phyloP scores from a whole-genome alignment of 2,888 invertebrate genomes.

The Cloeon dipterum region DNA sequence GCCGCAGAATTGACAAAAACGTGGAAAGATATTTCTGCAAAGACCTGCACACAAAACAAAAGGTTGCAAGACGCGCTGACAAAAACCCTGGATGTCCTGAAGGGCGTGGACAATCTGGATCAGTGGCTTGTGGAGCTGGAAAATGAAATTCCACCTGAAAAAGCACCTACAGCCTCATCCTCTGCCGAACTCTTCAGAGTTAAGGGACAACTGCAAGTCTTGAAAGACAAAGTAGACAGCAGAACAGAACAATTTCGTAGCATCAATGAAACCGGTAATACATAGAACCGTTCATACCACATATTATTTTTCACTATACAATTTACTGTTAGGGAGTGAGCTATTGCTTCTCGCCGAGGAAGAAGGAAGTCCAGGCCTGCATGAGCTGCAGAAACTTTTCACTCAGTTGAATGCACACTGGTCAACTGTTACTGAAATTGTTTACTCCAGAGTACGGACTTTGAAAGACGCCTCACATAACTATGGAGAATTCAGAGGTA shows the following conservation, averaged over 20 bases:
- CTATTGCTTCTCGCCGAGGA: conserved; percentile 31
- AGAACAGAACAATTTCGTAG: conserved; percentile 39
- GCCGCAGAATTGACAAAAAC: too few species aligned
- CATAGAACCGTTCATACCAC: conserved; percentile 2
- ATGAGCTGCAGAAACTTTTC: conserved; percentile 36
- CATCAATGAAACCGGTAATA: conserved; percentile 36
- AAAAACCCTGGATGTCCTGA: conserved; percentile 19
- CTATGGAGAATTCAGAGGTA: conserved; percentile 41
- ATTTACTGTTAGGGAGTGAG: conserved; percentile 28
- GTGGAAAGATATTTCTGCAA: too few species aligned
- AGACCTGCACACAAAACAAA: neutral
- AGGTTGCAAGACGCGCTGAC: neutral
- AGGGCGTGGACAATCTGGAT: conserved; percentile 26
- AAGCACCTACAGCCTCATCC: conserved; percentile 19
- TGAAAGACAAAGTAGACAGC: conserved; percentile 48
- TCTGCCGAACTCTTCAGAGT: conserved; percentile 46
- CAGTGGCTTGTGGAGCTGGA: conserved; percentile 40
- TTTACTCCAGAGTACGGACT: conserved; percentile 28
- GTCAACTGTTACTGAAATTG: conserved; percentile 40
- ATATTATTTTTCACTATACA: neutral
- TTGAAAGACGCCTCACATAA: conserved; percentile 53
- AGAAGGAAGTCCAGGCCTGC: conserved; percentile 15
- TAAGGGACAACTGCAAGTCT: conserved; percentile 40
- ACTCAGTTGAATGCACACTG: conserved; percentile 47
- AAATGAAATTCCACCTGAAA: conserved; percentile 32